phyloP scores from a whole-genome alignment of 2,113 vertebrate genomes.

The Clarias macrocephalus region DNA sequence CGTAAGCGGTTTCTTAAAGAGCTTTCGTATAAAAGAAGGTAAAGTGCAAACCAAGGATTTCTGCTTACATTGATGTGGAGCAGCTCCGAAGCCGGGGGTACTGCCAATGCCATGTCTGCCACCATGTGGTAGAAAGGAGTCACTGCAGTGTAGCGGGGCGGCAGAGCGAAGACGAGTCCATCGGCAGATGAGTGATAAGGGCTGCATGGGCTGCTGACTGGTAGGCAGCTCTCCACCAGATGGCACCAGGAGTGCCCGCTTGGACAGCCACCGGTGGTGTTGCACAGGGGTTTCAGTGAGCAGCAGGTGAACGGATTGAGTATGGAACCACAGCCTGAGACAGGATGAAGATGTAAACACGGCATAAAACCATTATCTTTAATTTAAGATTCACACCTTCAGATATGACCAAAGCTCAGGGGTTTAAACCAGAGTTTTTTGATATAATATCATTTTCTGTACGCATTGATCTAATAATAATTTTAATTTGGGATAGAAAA shows the following conservation, averaged over 20 bases:
- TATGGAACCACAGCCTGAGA: constrained; percentile 71
- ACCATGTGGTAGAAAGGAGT: constrained; percentile 74
- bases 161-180: constrained; percentile 56
- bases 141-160: constrained; percentile 63
- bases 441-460: too few species aligned
- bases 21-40: neutral
- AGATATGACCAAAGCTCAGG: neutral
- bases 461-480: too few species aligned
- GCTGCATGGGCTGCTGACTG: constrained; percentile 70
- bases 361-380: neutral
- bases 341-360: neutral
- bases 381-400: neutral
- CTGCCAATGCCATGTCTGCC: constrained; percentile 68
- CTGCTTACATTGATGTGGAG: constrained; percentile 68
- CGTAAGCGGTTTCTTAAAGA: neutral
- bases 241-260: constrained; percentile 76
- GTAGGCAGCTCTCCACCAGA: constrained; percentile 70
- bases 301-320: constrained; percentile 77
- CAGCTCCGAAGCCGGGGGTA: constrained; percentile 59
- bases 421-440: neutral
- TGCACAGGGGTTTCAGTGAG: constrained; percentile 68
- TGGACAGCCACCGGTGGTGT: constrained; percentile 76
- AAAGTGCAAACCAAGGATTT: neutral
- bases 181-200: constrained; percentile 59
- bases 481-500: too few species aligned